Base-by-base conservation (phyloP, 2,797 vertebrate species). In the Neoniphon sammara region DNA sequence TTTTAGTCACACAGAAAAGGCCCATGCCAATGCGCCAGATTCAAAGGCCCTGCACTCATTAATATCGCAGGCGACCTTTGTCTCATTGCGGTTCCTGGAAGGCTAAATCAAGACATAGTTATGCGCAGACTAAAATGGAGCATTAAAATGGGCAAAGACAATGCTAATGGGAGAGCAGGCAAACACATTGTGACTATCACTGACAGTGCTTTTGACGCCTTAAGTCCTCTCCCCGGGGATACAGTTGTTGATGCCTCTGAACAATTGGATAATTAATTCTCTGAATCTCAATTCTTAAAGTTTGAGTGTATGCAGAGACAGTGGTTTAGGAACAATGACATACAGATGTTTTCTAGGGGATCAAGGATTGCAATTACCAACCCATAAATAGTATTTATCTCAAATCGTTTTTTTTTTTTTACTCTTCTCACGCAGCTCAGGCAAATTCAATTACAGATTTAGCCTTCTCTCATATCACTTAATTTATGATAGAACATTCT, bases 291-390 rank as follows among this genome's bases (percentile, higher is more conserved):
- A 75, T 83, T 87, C 83, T 72, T 70, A 57, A 73, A 78, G 69
- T 87, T 47, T 80, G 75, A 80, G 73, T 65, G 64, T 80, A 85
- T 59, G 70, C 85, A 83, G 84, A 88, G 80, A 89, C 88, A 85
- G 86, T 68, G 83, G 85, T 90, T 89, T 86, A 25, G 64, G 61
- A 86, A 86, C 82, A 84, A 89, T 78, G 70, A 82, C 81, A 87
- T 73, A 42, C 90, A 89, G 85, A 86, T 88, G 86, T 87, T 70
- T 65, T 80, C 70, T 82, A 57, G 64, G 53, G 66, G 76, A 85
- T 73, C 12, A 30, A 70, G 73, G 66, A 59, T 81, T 68, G 59
- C 76, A 50, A 69, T 87, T 79, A 63, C 65, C 75, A 77, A 81
- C 64, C 67, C 68, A 84, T 86, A 85, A 87, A 85, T 67, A 73